Conservation (phyloP, 2,797 vertebrate species). For the Malacoctenus gilli region DNA sequence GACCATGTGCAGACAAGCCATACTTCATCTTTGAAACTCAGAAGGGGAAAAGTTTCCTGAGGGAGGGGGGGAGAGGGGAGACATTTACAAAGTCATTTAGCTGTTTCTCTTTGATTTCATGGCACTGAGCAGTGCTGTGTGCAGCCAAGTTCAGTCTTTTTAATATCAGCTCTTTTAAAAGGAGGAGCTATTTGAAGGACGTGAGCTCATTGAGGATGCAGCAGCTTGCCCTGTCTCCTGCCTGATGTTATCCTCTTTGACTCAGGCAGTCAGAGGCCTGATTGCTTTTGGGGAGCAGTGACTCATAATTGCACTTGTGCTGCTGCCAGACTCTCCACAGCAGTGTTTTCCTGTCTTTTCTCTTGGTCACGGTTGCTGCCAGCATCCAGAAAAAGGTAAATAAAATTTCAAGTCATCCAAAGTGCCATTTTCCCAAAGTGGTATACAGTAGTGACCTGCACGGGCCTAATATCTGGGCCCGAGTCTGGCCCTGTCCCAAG, state of each 20-base stretch:
- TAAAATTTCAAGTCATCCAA: constrained; percentile 24
- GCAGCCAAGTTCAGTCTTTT: constrained; percentile 49
- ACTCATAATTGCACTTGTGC: constrained; percentile 67
- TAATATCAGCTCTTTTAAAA: constrained; percentile 37
- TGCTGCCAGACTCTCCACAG: constrained; percentile 57
- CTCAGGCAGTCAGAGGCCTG: constrained; percentile 53
- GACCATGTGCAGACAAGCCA: constrained; percentile 63
- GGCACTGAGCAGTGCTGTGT: constrained; percentile 28
- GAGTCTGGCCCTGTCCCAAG: too few species aligned
- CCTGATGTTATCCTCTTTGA: constrained; percentile 71
- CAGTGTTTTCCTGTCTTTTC: constrained; percentile 39
- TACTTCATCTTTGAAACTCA: constrained; percentile 45
- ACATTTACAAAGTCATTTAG: constrained; percentile 63
- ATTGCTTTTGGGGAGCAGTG: constrained; percentile 75
- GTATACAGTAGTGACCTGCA: background rate
- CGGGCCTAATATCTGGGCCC: too few species aligned
- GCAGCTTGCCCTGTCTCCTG: constrained; percentile 51
- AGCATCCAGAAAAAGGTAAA: constrained; percentile 33
- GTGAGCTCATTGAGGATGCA: constrained; percentile 70
- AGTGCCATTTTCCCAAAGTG: background rate
- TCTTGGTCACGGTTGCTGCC: constrained; percentile 26
- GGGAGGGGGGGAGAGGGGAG: constrained; percentile 27
- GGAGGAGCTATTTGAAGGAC: constrained; percentile 68
- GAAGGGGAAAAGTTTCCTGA: constrained; percentile 52
- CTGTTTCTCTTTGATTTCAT: constrained; percentile 46